Evolutionary conservation across 1,140 invertebrate species (phyloP), one percentile per base, ranked within the genome.

Genomic region (Yoshiicerus persimilis): DNA sequence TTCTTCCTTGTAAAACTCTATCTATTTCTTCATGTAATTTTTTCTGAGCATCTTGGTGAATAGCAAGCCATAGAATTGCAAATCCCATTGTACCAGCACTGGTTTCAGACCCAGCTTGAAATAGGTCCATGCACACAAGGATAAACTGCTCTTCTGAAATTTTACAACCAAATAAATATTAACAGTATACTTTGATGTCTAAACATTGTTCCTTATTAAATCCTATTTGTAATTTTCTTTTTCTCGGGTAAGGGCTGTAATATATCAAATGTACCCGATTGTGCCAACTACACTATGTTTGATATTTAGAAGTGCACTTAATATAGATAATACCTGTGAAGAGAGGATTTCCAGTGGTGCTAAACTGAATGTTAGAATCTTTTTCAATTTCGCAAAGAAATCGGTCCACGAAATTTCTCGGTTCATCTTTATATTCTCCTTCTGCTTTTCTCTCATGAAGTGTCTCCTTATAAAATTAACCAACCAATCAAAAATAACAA

Each of bases 81-180:
- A 92, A 93, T n/a, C 86, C 89, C 11, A 93, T 64, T 0, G 92
- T 92, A 4, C 90, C 90, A 6, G 88, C 77, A 4, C 91, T 92
- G 0, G 92, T 93, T n/a, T 92, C 92, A 6, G 90, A 90, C 16
- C 92, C 92, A 4, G 91, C 92, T 16, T 90, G 88, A 30, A 92
- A 91, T 20, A 93, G 88, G 77, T 93, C 93, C 47, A 87, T 27
- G 23, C 75, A 20, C 4, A 70, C 47, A 32, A 75, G 30, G 27
- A 87, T 84, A 23, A 89, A 32, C 23, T 36, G 62, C 80, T 77
- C 38, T 36, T 88, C 88, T 88, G 36, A 0, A 87, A 47, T 23
- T 39, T 39, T 20, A 16, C 3, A 34, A 83, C 36, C n/a, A n/a
- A n/a, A n/a, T n/a, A n/a, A n/a, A n/a, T n/a, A n/a, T n/a, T n/a